Evolutionary conservation across 2,113 vertebrate genomes (phyloP).

Genomic region (Myotis davidii): DNA sequence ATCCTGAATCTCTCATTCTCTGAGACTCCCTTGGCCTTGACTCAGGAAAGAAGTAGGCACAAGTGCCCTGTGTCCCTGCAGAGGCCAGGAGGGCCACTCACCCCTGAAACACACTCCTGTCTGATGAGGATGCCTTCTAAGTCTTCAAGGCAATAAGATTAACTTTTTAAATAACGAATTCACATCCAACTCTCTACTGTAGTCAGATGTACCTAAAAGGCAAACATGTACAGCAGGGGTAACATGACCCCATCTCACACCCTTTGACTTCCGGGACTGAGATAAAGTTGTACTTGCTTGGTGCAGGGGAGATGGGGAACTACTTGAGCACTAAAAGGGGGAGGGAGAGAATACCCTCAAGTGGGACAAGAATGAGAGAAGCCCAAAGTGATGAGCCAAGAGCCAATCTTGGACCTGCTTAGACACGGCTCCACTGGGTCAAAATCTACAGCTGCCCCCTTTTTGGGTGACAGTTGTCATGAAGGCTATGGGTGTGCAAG

Average conservation of each 20-base stretch:
- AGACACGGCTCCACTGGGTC: fast-evolving
- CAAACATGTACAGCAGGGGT: fast-evolving
- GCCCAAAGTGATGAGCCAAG: fast-evolving
- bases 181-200: not conserved
- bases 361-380: not conserved
- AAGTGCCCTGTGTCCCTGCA: fast-evolving
- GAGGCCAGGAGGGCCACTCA: fast-evolving
- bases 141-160: not conserved
- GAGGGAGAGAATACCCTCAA: not conserved
- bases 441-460: fast-evolving
- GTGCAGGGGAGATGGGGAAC: not conserved
- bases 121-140: fast-evolving
- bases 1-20: fast-evolving
- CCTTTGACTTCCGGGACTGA: not conserved
- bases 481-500: not conserved
- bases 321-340: too few relatives aligned
- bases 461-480: not conserved
- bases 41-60: not conserved
- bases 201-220: not conserved
- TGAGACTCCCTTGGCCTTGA: fast-evolving
- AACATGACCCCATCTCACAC: too few relatives aligned
- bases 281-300: not conserved
- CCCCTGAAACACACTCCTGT: not conserved
- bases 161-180: not conserved
- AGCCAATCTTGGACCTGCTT: fast-evolving